Conservation (phyloP, 2,113 vertebrate genomes). For the Oostethus manadensis region DNA sequence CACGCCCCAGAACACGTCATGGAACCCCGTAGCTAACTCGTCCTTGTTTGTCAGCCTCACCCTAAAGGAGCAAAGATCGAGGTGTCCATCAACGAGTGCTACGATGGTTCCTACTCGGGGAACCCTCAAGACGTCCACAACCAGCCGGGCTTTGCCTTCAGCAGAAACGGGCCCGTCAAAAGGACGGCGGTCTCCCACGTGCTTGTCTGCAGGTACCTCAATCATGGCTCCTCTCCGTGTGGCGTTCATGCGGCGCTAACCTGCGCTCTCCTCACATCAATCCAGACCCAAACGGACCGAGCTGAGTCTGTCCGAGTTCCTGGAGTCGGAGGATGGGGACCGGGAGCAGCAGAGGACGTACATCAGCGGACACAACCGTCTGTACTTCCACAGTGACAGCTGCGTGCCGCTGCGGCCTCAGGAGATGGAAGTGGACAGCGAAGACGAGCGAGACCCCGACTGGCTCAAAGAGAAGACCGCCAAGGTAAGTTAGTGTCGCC, state of each 20-base stretch:
- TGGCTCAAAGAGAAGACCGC: constrained; percentile 95
- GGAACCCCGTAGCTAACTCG: background rate
- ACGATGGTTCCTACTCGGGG: constrained; percentile 93
- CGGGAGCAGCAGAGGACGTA: constrained; percentile 86
- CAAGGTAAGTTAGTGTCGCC: constrained; percentile 67
- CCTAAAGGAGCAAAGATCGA: constrained; percentile 96
- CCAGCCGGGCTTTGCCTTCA: constrained; percentile 96
- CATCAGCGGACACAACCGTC: constrained; percentile 92
- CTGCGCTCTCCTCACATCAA: background rate
- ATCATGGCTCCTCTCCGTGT: background rate
- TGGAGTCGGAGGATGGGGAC: constrained; percentile 92
- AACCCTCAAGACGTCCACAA: constrained; percentile 97
- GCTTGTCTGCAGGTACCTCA: constrained; percentile 85
- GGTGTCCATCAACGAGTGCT: constrained; percentile 95
- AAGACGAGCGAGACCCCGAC: constrained; percentile 92
- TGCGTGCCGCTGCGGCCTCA: constrained; percentile 90
- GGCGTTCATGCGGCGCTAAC: background rate
- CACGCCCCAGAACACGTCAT: background rate
- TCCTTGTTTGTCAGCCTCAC: constrained; percentile 77
- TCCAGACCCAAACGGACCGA: constrained; percentile 87
- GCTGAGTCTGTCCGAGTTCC: constrained; percentile 93
- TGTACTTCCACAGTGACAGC: constrained; percentile 96
- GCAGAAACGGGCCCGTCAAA: constrained; percentile 93
- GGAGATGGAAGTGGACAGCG: constrained; percentile 97
- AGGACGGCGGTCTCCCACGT: constrained; percentile 91